phyloP scores from a whole-genome alignment of 2,797 vertebrate species.

The Parotocinclus haroldoi region DNA sequence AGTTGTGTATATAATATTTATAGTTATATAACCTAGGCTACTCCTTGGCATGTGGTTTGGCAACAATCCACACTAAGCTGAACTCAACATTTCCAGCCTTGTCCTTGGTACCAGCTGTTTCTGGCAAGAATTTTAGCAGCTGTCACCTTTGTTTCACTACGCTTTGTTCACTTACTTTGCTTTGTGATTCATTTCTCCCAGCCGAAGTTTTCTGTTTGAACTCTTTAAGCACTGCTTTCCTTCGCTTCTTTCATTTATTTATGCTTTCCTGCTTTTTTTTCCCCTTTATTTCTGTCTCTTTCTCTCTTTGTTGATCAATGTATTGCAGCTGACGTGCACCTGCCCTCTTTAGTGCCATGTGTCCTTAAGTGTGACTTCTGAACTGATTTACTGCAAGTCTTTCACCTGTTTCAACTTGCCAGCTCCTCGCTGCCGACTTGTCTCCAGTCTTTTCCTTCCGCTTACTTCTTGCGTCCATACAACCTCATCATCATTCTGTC shows the following conservation, averaged over 20 bases:
- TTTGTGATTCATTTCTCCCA: too few species aligned
- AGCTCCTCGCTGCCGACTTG: conserved; percentile 18
- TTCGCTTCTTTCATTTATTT: too few species aligned
- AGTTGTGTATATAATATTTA: background rate
- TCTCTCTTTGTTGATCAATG: conserved; percentile 26
- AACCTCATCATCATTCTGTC: conserved; percentile 40
- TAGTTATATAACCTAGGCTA: conserved; percentile 72
- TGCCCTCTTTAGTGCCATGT: background rate
- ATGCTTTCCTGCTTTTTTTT: conserved; percentile 16
- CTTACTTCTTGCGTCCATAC: conserved; percentile 10
- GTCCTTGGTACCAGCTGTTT: conserved; percentile 79
- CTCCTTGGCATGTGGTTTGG: conserved; percentile 62
- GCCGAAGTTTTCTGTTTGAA: background rate
- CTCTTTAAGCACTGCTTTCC: background rate
- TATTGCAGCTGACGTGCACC: conserved; percentile 1
- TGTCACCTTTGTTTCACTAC: conserved; percentile 71
- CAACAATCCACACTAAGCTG: conserved; percentile 71
- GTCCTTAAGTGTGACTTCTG: background rate
- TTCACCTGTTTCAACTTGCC: conserved; percentile 39
- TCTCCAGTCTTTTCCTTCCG: background rate
- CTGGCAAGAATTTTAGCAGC: conserved; percentile 67
- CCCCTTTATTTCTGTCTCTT: conserved; percentile 17
- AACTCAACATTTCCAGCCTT: conserved; percentile 64
- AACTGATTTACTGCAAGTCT: conserved; percentile 6
- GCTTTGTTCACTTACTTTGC: conserved; percentile 49